Evolutionary conservation across 2,888 invertebrate species (phyloP).

Genomic region (Cryptocephalus moraei): DNA sequence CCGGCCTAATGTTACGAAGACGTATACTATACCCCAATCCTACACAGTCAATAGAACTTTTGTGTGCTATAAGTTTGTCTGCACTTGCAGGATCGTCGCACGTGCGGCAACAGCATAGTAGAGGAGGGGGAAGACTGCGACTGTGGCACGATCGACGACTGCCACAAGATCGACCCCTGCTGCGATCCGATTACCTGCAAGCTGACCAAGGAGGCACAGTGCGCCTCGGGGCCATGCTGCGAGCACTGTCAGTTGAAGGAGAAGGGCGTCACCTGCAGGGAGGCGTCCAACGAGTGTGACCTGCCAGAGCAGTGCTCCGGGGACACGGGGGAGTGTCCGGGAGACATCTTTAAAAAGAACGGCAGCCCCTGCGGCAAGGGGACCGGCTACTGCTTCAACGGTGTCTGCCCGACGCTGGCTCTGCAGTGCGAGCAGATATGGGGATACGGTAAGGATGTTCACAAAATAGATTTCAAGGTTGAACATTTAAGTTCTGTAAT

Average conservation of each 20-base stretch:
- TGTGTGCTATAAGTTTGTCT: too few species aligned
- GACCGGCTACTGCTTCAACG: conserved; percentile 82
- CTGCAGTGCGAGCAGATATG: conserved; percentile 88
- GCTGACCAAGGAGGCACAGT: conserved; percentile 86
- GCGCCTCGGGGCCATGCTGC: conserved; percentile 88
- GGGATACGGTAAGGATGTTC: conserved; percentile 54
- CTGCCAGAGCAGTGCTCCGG: conserved; percentile 92
- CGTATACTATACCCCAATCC: too few species aligned
- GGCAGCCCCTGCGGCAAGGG: conserved; percentile 70
- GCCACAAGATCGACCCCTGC: conserved; percentile 80
- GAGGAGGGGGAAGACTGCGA: conserved; percentile 98
- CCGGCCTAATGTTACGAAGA: too few species aligned
- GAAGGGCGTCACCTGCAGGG: conserved; percentile 72
- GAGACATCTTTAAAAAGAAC: conserved; percentile 85
- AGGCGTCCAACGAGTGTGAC: conserved; percentile 87
- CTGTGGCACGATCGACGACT: conserved; percentile 87
- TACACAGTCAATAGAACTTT: too few species aligned
- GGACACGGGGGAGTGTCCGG: conserved; percentile 77
- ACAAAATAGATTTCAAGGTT: too few species aligned
- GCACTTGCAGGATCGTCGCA: conserved; percentile 37
- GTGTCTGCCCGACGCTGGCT: conserved; percentile 79
- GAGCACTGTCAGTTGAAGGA: conserved; percentile 70
- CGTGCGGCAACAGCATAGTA: conserved; percentile 89
- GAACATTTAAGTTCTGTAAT: too few species aligned
- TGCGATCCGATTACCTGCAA: conserved; percentile 97